Evolutionary conservation across 2,888 invertebrate genomes (phyloP), one percentile per base, ranked within the genome.

Genomic region (Drosophila diplacantha): DNA sequence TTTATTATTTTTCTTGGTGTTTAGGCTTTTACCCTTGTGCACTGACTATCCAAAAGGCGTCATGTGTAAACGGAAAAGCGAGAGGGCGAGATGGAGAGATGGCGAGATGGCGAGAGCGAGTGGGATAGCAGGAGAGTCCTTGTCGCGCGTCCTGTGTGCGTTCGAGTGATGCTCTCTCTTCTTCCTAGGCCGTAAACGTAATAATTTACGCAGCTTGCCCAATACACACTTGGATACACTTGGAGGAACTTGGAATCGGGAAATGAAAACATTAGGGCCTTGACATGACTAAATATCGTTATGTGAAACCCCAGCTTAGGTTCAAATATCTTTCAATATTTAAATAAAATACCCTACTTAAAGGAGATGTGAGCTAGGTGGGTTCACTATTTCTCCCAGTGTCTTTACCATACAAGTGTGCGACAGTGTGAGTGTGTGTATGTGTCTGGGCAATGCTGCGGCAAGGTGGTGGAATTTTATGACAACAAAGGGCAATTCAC

Each of bases 401-500:
- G 44, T 46, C 4, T 29, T 18, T 29, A 14, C 16, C 18, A 29
- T 18, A 18, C 14, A 29, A 18, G 18, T 39, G 18, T 29, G 12
- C 11, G 24, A 5, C n/a, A n/a, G 32, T 32, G 32, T 12, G 29
- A 4, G 14, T 32, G 41, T 32, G 46, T 38, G 46, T 26, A 16
- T 43, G 35, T 59, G 22, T 55, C 31, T 44, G 41, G 56, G 46
- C 44, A 24, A 55, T 55, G 22, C 53, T 29, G 66, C 59, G 70
- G 70, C 62, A 74, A 70, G 75, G 75, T 75, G 77, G 75, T 75
- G 75, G 75, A 75, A 75, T 75, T 75, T 75, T 61, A 72, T 72
- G 72, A 66, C 67, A 66, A 65, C 67, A 66, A 65, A 65, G 60
- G 61, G 61, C 35, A 50, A 61, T 61, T 61, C 61, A 61, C 61